Conservation (phyloP, 2,113 vertebrate genomes). For the Paedocypris sp. region DNA sequence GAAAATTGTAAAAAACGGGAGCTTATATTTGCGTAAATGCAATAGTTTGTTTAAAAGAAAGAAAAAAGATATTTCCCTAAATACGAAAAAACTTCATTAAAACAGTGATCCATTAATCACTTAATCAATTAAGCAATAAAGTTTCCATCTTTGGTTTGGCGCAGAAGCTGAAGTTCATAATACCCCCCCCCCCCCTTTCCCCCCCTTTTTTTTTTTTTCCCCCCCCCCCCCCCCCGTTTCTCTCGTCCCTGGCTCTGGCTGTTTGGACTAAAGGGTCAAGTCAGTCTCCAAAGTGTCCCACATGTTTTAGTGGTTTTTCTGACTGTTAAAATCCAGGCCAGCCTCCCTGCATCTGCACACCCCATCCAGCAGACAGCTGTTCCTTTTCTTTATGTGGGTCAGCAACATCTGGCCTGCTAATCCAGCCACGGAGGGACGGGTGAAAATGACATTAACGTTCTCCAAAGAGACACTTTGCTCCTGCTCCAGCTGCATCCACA, state of each 20-base stretch:
- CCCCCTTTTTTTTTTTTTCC: not conserved
- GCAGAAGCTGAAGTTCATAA: too few relatives aligned
- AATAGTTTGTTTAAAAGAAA: too few relatives aligned
- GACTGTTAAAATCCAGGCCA: constrained; percentile 26
- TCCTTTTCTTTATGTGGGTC: constrained; percentile 24
- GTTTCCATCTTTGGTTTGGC: too few relatives aligned
- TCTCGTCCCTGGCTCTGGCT: not conserved
- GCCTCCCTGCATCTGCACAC: constrained; percentile 16
- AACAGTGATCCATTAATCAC: too few relatives aligned
- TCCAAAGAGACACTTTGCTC: not conserved
- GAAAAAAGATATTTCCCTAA: too few relatives aligned
- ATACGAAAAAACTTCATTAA: too few relatives aligned
- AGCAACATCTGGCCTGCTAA: constrained; percentile 21
- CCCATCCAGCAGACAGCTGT: constrained; percentile 26
- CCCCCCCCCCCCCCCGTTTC: not conserved
- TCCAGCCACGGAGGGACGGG: constrained; percentile 20
- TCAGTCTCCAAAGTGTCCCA: constrained; percentile 4
- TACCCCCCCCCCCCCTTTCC: not conserved
- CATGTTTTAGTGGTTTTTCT: constrained; percentile 9
- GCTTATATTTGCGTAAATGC: too few relatives aligned
- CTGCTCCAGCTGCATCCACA: not conserved
- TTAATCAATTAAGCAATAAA: too few relatives aligned
- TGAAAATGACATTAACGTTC: not conserved
- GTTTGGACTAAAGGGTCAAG: constrained; percentile 5
- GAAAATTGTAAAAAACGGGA: too few relatives aligned